Evolutionary conservation across 2,888 invertebrate species (phyloP).

Genomic region (Coleophora deauratella): DNA sequence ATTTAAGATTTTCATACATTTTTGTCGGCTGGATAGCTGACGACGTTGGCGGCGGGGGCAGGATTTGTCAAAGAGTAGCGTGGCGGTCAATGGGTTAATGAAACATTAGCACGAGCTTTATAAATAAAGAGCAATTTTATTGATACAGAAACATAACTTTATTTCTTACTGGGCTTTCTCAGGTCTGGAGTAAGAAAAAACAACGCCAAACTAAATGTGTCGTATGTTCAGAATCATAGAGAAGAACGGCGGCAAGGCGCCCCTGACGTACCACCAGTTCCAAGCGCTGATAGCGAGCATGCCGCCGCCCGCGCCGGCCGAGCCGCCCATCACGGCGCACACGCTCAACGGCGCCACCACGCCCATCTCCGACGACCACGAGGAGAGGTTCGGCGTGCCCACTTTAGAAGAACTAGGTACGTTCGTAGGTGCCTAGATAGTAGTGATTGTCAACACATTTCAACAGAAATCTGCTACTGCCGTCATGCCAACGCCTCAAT

Average conservation of each 20-base stretch:
- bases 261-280: constrained; percentile 90
- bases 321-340: constrained; percentile 67
- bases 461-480: no score
- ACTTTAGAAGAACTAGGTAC: constrained; percentile 87
- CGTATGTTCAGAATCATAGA: constrained; percentile 79
- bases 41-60: no score
- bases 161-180: neutral
- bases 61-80: no score
- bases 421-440: neutral
- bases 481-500: no score
- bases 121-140: no score
- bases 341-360: constrained; percentile 77
- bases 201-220: no score
- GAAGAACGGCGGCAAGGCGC: constrained; percentile 85
- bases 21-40: no score
- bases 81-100: no score
- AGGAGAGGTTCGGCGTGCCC: constrained; percentile 88
- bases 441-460: no score
- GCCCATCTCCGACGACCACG: constrained; percentile 83
- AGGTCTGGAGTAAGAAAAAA: neutral
- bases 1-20: no score
- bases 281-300: constrained; percentile 85
- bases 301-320: constrained; percentile 82
- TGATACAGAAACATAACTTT: no score
- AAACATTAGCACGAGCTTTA: no score